Conservation (phyloP, 2,113 vertebrate genomes). For the Chaenogobius annularis region DNA sequence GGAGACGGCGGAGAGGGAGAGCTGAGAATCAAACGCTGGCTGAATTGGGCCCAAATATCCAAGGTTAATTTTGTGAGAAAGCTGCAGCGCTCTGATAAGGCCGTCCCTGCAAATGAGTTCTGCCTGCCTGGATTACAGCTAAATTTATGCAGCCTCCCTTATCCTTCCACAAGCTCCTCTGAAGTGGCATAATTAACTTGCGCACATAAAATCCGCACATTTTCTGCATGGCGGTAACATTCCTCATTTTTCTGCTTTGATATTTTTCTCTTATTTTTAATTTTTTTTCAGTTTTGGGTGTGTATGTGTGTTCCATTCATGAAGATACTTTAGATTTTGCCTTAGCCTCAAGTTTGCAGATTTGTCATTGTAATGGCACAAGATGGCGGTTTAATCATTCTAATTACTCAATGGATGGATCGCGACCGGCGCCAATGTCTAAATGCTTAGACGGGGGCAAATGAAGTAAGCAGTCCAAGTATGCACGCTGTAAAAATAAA, state of each 20-base stretch:
- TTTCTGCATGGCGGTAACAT: conserved; percentile 98
- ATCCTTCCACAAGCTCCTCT: conserved; percentile 98
- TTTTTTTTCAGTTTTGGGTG: not conserved
- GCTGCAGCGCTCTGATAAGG: conserved; percentile 99
- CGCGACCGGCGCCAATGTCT: conserved; percentile 37
- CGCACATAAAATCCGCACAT: conserved; percentile 99
- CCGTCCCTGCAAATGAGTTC: conserved; percentile 99
- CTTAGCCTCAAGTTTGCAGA: conserved; percentile 69
- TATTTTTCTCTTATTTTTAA: conserved; percentile 78
- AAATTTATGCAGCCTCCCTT: conserved; percentile 99
- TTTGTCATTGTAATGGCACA: conserved; percentile 70
- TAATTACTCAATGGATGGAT: conserved; percentile 60
- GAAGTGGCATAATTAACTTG: conserved; percentile 99
- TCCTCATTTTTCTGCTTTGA: conserved; percentile 90
- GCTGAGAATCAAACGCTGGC: conserved; percentile 93
- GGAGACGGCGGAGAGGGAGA: conserved; percentile 53
- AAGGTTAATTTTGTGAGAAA: conserved; percentile 99
- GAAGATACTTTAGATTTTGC: conserved; percentile 85
- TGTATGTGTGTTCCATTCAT: conserved; percentile 77
- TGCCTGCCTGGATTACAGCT: conserved; percentile 99
- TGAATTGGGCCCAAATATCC: conserved; percentile 99
- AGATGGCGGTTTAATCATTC: conserved; percentile 55
- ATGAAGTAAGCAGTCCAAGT: conserved; percentile 35
- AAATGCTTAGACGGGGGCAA: conserved; percentile 31
- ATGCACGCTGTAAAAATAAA: conserved; percentile 19